These are phyloP conservation scores for Microcebus tavaratra DNA, from an alignment of 2,113 vertebrate species.

Conservation along the genomic window DNA sequence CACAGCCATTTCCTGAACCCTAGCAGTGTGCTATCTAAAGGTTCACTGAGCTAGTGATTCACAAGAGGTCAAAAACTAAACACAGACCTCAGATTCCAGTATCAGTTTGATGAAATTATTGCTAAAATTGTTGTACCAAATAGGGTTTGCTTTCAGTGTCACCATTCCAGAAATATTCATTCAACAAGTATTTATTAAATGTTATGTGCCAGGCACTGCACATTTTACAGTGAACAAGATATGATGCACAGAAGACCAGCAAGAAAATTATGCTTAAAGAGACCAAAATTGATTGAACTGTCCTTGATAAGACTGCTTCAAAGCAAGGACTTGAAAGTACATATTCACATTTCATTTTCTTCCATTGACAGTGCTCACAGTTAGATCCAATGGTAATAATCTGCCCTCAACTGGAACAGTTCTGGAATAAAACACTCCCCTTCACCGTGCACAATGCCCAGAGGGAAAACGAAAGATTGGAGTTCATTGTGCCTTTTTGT, in stretches of 20 bases:
- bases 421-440: not conserved
- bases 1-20: not conserved
- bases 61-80: not conserved
- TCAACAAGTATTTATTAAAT: constrained; percentile 18
- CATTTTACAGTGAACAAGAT: not conserved
- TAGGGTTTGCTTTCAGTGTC: not conserved
- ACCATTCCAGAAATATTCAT: not conserved
- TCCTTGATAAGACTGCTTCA: not conserved
- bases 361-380: not conserved
- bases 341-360: not conserved
- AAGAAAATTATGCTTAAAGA: not conserved
- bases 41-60: not conserved
- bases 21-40: fast-evolving
- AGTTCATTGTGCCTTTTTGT: not conserved
- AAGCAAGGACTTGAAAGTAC: not conserved
- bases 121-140: not conserved
- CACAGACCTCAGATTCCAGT: not conserved
- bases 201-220: not conserved
- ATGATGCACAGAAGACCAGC: not conserved
- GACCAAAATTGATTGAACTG: not conserved
- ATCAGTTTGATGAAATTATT: not conserved
- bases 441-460: not conserved
- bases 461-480: not conserved
- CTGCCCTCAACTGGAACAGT: not conserved
- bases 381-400: not conserved